phyloP scores from a whole-genome alignment of 2,113 vertebrate genomes.

The Channa argus region DNA sequence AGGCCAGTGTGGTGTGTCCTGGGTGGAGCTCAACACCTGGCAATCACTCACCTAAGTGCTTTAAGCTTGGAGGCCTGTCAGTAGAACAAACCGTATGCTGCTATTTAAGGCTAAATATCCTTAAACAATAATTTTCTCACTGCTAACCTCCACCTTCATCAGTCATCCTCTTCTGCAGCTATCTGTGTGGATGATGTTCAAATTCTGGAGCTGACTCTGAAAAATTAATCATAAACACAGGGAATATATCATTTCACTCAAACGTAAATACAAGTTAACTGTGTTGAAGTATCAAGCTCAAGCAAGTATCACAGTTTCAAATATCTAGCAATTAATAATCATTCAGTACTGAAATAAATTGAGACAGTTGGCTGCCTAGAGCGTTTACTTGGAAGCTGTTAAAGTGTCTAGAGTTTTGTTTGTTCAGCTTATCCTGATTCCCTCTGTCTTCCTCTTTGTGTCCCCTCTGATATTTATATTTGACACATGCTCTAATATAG shows the following conservation, averaged over 20 bases:
- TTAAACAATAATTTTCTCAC: background rate
- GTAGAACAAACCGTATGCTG: background rate
- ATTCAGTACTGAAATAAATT: background rate
- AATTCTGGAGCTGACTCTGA: background rate
- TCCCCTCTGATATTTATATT: too few species aligned
- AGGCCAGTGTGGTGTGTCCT: background rate
- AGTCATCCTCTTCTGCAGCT: background rate
- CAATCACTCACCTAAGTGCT: constrained; percentile 1
- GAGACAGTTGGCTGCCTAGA: background rate
- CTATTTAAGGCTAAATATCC: background rate
- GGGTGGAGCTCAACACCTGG: constrained; percentile 35
- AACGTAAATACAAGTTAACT: background rate
- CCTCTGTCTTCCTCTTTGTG: background rate
- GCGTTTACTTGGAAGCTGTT: background rate
- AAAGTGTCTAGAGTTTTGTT: background rate
- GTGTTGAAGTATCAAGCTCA: background rate
- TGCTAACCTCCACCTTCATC: background rate
- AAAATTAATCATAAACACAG: too few species aligned
- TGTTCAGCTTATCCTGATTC: background rate
- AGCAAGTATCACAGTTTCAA: background rate
- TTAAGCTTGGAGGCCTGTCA: background rate
- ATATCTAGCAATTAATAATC: background rate
- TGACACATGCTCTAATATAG: too few species aligned
- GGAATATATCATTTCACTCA: background rate
- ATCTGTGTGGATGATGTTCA: background rate